These are phyloP conservation scores for Platichthys stellatus DNA, from an alignment of 2,113 vertebrate species.

Conservation along the genomic window DNA sequence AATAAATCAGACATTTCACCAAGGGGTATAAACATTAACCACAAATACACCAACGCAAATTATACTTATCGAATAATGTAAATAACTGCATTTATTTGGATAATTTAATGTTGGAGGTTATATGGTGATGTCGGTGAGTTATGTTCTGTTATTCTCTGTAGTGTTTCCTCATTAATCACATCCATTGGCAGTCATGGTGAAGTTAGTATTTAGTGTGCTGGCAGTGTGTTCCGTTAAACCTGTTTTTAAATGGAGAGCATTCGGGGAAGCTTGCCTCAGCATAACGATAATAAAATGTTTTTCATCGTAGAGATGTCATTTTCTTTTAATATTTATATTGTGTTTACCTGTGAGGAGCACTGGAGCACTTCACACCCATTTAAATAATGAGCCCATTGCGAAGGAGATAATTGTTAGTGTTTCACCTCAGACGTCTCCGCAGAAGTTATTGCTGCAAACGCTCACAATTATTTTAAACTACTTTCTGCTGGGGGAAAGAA, in stretches of 20 bases:
- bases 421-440: slow-evolving; percentile 59
- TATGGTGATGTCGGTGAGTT: slow-evolving; percentile 8
- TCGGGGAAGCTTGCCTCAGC: slow-evolving; percentile 23
- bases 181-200: slow-evolving; percentile 21
- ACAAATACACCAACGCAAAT: not conserved
- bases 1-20: not conserved
- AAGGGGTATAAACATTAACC: not conserved
- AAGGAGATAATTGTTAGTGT: slow-evolving; percentile 51
- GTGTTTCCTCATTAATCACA: slow-evolving; percentile 50
- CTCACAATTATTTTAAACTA: slow-evolving; percentile 57
- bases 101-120: slow-evolving; percentile 19
- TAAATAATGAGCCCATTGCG: slow-evolving; percentile 59
- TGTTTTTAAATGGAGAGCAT: slow-evolving; percentile 16
- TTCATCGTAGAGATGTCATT: slow-evolving; percentile 55
- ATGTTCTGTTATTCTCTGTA: slow-evolving; percentile 16
- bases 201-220: slow-evolving; percentile 7
- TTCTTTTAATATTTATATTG: slow-evolving; percentile 33
- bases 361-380: slow-evolving; percentile 62
- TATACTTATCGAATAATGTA: not conserved
- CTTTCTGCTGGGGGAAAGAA: slow-evolving; percentile 9
- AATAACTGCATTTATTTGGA: slow-evolving; percentile 4
- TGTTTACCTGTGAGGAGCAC: slow-evolving; percentile 58
- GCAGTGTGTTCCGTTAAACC: slow-evolving; percentile 24
- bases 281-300: slow-evolving; percentile 25
- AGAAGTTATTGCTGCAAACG: slow-evolving; percentile 41